These are phyloP conservation scores for Onchidella celtica DNA, from an alignment of 2,888 invertebrate genomes.

Conservation along the genomic window DNA sequence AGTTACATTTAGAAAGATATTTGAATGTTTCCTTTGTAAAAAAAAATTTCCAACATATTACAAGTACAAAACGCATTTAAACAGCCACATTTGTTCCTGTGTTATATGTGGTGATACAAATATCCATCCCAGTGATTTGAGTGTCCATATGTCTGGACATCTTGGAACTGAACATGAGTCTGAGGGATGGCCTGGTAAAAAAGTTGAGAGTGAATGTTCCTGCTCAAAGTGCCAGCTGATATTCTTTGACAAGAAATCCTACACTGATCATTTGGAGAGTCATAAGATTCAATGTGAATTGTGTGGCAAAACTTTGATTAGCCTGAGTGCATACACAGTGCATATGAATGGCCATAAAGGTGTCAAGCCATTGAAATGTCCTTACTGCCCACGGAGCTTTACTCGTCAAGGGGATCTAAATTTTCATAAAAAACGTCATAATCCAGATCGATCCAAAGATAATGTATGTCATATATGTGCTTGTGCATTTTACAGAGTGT, in stretches of 20 bases:
- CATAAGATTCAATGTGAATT: neutral
- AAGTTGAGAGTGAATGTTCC: neutral
- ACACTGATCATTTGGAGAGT: neutral
- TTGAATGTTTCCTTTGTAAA: neutral
- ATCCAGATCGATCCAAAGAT: neutral
- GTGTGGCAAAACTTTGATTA: neutral
- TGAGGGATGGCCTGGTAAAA: neutral
- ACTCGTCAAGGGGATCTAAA: neutral
- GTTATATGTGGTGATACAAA: neutral
- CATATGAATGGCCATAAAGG: constrained; percentile 1
- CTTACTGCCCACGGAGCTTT: neutral
- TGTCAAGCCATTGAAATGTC: neutral
- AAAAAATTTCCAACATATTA: neutral
- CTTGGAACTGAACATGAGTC: neutral
- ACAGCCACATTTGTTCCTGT: neutral
- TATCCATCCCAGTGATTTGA: neutral
- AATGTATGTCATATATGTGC: neutral
- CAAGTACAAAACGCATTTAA: neutral
- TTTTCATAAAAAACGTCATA: neutral
- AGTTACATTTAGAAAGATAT: neutral
- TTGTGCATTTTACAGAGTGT: neutral
- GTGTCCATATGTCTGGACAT: neutral
- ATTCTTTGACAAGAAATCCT: neutral
- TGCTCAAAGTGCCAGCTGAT: neutral
- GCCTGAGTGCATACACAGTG: neutral